These are phyloP conservation scores for Liodrosophila aerea DNA, from an alignment of 2,888 invertebrate species.

Conservation along the genomic window DNA sequence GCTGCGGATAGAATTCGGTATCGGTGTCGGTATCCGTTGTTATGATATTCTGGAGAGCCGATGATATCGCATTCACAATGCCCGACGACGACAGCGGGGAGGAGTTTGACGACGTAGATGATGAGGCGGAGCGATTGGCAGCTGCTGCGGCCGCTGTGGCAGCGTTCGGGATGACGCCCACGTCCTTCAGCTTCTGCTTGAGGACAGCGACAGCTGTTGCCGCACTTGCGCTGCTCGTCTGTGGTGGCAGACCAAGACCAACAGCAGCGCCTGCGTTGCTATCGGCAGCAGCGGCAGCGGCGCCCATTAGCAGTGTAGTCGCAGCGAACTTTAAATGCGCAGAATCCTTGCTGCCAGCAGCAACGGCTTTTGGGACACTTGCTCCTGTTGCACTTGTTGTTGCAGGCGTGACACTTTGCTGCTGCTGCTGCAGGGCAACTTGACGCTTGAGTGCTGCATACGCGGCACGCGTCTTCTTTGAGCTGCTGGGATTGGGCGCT, in stretches of 20 bases:
- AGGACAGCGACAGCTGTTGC: constrained; percentile 74
- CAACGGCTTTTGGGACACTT: constrained; percentile 14
- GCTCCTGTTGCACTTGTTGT: constrained; percentile 33
- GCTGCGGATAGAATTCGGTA: constrained; percentile 90
- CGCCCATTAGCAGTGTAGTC: constrained; percentile 71
- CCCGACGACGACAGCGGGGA: constrained; percentile 80
- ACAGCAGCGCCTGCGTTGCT: constrained; percentile 58
- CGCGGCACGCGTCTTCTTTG: constrained; percentile 68
- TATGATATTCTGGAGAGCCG: constrained; percentile 83
- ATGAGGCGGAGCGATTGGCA: constrained; percentile 71
- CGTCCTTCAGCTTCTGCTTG: constrained; percentile 74
- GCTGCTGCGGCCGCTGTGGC: constrained; percentile 58
- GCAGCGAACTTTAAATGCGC: constrained; percentile 78
- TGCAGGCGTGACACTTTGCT: constrained; percentile 55
- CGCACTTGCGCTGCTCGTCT: constrained; percentile 47
- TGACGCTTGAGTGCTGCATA: constrained; percentile 68
- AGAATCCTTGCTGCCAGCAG: constrained; percentile 50
- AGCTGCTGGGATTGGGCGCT: constrained; percentile 50
- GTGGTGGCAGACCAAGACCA: too few species aligned
- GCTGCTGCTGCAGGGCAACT: constrained; percentile 61
- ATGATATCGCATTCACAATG: constrained; percentile 79
- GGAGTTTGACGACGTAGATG: constrained; percentile 80
- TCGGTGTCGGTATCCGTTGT: constrained; percentile 94
- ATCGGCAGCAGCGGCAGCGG: constrained; percentile 78
- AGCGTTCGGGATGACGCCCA: constrained; percentile 48